Conservation (phyloP, 1,140 invertebrate genomes). For the Centruroides sculpturatus region DNA sequence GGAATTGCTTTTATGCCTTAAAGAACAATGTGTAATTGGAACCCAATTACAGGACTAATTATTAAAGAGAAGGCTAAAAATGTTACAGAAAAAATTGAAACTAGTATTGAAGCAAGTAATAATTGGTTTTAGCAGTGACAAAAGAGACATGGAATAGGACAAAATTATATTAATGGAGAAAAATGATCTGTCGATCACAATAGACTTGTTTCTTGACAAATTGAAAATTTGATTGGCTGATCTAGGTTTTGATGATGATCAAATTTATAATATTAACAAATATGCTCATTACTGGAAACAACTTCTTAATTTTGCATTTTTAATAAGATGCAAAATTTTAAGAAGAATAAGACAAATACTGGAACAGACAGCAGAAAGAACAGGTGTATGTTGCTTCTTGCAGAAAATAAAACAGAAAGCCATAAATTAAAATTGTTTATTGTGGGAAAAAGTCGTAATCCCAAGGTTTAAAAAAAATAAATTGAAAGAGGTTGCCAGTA, state of each 20-base stretch:
- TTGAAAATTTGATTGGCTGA: neutral
- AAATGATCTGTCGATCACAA: neutral
- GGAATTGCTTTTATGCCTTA: neutral
- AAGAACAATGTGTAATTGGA: too few relatives aligned
- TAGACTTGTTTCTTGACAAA: neutral
- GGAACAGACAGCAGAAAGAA: too few relatives aligned
- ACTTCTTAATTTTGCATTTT: too few relatives aligned
- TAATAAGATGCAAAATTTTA: too few relatives aligned
- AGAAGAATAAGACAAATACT: too few relatives aligned
- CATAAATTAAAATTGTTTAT: too few relatives aligned
- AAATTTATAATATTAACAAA: slow-evolving; percentile 82
- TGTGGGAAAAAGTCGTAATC: too few relatives aligned
- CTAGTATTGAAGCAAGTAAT: neutral
- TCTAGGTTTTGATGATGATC: slow-evolving; percentile 41
- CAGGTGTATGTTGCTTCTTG: too few relatives aligned
- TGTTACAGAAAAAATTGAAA: neutral
- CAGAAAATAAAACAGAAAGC: too few relatives aligned
- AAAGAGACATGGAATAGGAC: neutral
- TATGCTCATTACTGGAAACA: slow-evolving; percentile 36
- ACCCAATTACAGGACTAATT: neutral
- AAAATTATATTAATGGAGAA: neutral
- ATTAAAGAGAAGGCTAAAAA: neutral
- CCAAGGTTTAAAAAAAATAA: too few relatives aligned
- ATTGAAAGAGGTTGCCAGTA: too few relatives aligned
- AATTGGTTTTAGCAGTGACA: neutral